Percentiles rank a stretch among this genome's conserved stretches.
These are phyloP conservation scores for Psittacara wagleri DNA, from an alignment of 2,113 vertebrate genomes.

Conservation along the genomic window DNA sequence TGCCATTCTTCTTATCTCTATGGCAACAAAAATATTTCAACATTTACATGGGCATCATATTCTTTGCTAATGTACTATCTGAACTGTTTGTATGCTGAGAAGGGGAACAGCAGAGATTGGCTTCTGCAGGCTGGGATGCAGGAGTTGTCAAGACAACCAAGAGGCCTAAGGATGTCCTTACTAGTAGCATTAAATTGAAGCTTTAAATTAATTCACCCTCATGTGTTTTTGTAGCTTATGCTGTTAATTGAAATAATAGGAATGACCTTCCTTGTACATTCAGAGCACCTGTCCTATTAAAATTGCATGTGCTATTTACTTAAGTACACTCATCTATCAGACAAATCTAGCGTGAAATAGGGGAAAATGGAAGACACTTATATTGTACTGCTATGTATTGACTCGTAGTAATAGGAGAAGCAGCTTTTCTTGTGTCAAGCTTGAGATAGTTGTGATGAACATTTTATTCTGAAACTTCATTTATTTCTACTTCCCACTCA, in stretches of 20 bases:
- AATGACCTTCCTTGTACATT: conserved; percentile 75
- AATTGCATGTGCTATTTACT: conserved; percentile 71
- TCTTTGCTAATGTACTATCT: conserved; percentile 78
- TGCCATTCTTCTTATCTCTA: conserved; percentile 82
- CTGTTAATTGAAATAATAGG: conserved; percentile 83
- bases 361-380: conserved; percentile 73
- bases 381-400: conserved; percentile 50
- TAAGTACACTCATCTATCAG: conserved; percentile 77
- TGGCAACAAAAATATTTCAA: conserved; percentile 83
- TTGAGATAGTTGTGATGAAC: conserved; percentile 50
- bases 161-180: conserved; percentile 78
- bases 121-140: conserved; percentile 70
- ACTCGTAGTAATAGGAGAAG: conserved; percentile 53
- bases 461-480: conserved; percentile 63
- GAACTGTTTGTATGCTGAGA: conserved; percentile 71
- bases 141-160: conserved; percentile 85
- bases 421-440: conserved; percentile 59
- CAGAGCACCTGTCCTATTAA: conserved; percentile 79
- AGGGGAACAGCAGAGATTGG: conserved; percentile 70
- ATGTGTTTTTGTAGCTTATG: conserved; percentile 78
- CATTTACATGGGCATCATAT: conserved; percentile 81
- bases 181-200: conserved; percentile 76
- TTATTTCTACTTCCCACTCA: conserved; percentile 40
- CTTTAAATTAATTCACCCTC: conserved; percentile 80
- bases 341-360: conserved; percentile 77